phyloP scores from a whole-genome alignment of 2,113 vertebrate genomes.

The Abramis brama region DNA sequence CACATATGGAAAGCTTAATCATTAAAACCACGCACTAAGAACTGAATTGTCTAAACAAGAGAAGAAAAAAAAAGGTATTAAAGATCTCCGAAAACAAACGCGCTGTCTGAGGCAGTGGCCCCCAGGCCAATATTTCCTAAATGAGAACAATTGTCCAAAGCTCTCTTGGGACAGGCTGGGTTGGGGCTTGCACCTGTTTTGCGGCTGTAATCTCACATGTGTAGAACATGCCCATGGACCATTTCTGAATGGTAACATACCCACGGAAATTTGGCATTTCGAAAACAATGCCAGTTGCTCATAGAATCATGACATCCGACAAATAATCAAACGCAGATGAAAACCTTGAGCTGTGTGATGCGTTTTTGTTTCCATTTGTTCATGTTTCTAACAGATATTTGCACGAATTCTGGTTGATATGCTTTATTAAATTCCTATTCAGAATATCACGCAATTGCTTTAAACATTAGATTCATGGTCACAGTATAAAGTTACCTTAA shows the following conservation, averaged over 20 bases:
- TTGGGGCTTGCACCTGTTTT: constrained; percentile 72
- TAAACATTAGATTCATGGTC: neutral
- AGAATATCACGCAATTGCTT: neutral
- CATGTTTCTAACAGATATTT: neutral
- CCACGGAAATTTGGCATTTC: constrained; percentile 45
- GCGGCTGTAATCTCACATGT: constrained; percentile 50
- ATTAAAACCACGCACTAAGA: neutral
- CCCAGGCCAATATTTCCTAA: constrained; percentile 86
- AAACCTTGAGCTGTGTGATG: neutral
- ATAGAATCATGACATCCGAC: constrained; percentile 11
- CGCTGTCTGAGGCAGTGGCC: constrained; percentile 74
- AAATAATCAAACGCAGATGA: constrained; percentile 1
- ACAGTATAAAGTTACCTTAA: neutral
- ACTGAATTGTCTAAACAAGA: neutral
- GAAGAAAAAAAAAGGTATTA: neutral
- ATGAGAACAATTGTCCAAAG: constrained; percentile 83
- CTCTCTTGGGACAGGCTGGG: constrained; percentile 70
- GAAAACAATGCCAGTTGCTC: constrained; percentile 27
- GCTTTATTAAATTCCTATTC: neutral
- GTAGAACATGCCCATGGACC: constrained; percentile 56
- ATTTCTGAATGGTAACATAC: constrained; percentile 42
- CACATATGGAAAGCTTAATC: neutral
- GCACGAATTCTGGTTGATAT: neutral
- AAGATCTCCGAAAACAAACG: constrained; percentile 16
- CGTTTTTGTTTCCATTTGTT: neutral